phyloP scores from a whole-genome alignment of 2,113 vertebrate species.

The Formicarius rufipectus region DNA sequence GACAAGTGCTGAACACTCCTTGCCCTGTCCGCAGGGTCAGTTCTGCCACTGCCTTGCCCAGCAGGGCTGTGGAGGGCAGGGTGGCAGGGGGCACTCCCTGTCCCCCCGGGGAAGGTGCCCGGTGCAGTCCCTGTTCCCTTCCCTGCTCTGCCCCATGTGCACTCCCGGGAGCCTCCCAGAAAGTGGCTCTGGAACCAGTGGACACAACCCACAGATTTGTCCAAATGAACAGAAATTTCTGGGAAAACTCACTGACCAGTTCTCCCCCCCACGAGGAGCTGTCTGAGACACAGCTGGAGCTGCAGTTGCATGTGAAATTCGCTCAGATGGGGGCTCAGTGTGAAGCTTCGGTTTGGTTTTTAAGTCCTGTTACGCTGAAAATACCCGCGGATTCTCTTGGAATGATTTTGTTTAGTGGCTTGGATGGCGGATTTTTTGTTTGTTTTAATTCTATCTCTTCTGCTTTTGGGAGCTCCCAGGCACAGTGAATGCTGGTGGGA shows the following conservation, averaged over 20 bases:
- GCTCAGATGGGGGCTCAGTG: not conserved
- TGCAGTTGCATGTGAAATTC: not conserved
- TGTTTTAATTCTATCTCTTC: not conserved
- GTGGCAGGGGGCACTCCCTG: not conserved
- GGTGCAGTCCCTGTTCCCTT: not conserved
- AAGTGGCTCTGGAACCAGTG: not conserved
- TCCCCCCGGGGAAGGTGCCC: not conserved
- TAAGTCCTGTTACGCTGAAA: not conserved
- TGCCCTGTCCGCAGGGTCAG: not conserved
- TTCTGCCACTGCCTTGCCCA: not conserved
- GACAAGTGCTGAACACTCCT: not conserved
- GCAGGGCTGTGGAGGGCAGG: not conserved
- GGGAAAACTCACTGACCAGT: not conserved
- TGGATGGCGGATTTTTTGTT: no score
- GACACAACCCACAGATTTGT: not conserved
- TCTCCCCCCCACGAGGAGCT: not conserved
- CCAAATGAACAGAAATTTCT: not conserved
- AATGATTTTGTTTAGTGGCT: not conserved
- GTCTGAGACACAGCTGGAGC: not conserved
- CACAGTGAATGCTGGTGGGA: not conserved
- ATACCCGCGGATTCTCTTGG: not conserved
- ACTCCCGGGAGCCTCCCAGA: not conserved
- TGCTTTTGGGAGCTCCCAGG: not conserved
- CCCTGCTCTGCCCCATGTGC: not conserved
- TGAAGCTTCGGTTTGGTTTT: not conserved